These are phyloP conservation scores for Hirundichthys speculiger DNA, from an alignment of 2,113 vertebrate genomes.

Conservation along the genomic window DNA sequence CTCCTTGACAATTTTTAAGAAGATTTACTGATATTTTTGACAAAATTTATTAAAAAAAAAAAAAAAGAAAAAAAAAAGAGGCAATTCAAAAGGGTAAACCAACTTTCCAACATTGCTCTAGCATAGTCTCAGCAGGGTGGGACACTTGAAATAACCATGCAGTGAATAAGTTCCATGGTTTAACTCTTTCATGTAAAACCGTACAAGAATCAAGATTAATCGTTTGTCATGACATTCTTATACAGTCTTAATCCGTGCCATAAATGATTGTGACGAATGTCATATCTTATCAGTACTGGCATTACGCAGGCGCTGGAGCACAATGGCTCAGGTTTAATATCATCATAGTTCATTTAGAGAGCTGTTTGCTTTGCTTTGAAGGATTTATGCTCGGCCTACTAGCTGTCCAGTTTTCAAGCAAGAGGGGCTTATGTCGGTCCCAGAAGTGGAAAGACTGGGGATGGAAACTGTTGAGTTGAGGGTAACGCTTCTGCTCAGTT, in stretches of 20 bases:
- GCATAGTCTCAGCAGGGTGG: no score
- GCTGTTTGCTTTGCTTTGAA: slow-evolving; percentile 73
- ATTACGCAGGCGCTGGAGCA: slow-evolving; percentile 48
- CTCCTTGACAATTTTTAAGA: not conserved
- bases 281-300: slow-evolving; percentile 64
- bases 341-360: slow-evolving; percentile 62
- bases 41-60: not conserved
- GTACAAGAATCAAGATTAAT: slow-evolving; percentile 50
- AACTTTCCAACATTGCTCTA: not conserved
- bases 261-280: slow-evolving; percentile 70
- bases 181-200: slow-evolving; percentile 54
- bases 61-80: no score
- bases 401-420: slow-evolving; percentile 50
- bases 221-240: slow-evolving; percentile 46
- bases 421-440: slow-evolving; percentile 50
- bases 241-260: slow-evolving; percentile 30
- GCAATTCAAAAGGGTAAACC: not conserved
- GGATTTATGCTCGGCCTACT: slow-evolving; percentile 66
- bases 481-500: slow-evolving; percentile 46
- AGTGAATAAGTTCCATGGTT: no score
- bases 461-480: slow-evolving; percentile 66
- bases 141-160: no score
- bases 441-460: slow-evolving; percentile 55
- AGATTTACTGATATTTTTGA: not conserved
- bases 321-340: slow-evolving; percentile 55